Conservation (phyloP, 2,113 vertebrate genomes). For the Psephotus haematonotus region DNA sequence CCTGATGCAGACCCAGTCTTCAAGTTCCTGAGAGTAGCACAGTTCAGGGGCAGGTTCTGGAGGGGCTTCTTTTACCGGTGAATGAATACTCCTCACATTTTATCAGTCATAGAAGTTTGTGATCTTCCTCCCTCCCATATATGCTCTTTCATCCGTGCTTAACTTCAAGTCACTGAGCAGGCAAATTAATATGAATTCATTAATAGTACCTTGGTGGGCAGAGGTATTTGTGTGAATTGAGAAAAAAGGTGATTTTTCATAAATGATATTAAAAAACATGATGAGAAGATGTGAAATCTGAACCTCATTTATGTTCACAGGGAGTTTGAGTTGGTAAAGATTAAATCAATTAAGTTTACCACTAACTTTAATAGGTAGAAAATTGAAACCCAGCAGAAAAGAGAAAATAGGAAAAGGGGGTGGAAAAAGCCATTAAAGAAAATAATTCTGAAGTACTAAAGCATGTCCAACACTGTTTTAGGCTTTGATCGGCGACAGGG, state of each 20-base stretch:
- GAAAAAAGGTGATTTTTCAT: not conserved
- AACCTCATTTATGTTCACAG: not conserved
- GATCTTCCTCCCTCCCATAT: not conserved
- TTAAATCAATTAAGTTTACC: not conserved
- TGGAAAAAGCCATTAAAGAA: not conserved
- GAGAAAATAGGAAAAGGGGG: accelerated
- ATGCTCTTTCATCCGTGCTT: not conserved
- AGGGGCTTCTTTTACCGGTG: not conserved
- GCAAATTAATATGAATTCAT: not conserved
- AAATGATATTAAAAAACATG: not conserved
- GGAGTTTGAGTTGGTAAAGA: not conserved
- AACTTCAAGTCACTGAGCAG: not conserved
- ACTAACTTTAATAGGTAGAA: not conserved
- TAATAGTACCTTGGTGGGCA: not conserved
- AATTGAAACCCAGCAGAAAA: not conserved
- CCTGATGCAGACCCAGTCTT: not conserved
- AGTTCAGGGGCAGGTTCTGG: not conserved
- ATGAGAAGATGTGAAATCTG: not conserved
- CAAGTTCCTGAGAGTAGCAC: not conserved
- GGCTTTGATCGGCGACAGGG: not conserved
- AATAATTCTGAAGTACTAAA: not conserved
- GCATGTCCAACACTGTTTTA: not conserved
- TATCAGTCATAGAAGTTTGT: not conserved
- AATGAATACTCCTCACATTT: not conserved
- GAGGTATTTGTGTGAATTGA: not conserved